phyloP scores from a whole-genome alignment of 2,888 invertebrate species.

The Tachina lurida region DNA sequence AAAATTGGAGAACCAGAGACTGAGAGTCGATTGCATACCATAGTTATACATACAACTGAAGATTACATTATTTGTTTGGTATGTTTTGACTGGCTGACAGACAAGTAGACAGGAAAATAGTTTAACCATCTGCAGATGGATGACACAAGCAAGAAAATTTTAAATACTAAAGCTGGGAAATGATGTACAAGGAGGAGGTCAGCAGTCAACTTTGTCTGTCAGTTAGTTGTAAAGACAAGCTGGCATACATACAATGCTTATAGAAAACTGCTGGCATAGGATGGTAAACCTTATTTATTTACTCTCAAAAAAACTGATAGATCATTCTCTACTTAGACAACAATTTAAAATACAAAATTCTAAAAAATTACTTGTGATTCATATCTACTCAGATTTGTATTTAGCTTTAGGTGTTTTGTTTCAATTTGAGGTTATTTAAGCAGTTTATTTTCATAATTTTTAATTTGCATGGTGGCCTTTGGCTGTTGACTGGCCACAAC shows the following conservation, averaged over 20 bases:
- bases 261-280: slow-evolving; percentile 12
- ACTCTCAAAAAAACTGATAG: background rate
- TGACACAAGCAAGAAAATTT: background rate
- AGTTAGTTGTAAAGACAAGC: slow-evolving; percentile 41
- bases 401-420: slow-evolving; percentile 50
- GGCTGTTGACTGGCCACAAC: slow-evolving; percentile 42
- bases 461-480: slow-evolving; percentile 29
- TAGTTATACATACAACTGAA: slow-evolving; percentile 26
- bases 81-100: slow-evolving; percentile 70
- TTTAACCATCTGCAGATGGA: slow-evolving; percentile 72
- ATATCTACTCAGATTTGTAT: background rate
- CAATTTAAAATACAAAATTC: slow-evolving; percentile 38
- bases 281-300: slow-evolving; percentile 20
- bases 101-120: slow-evolving; percentile 70
- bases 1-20: background rate
- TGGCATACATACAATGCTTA: slow-evolving; percentile 31
- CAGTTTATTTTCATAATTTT: slow-evolving; percentile 51
- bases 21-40: slow-evolving; percentile 25
- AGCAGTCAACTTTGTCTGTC: slow-evolving; percentile 52
- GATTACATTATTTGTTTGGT: slow-evolving; percentile 50
- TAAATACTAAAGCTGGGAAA: slow-evolving; percentile 28
- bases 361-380: slow-evolving; percentile 17
- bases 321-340: slow-evolving; percentile 30
- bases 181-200: slow-evolving; percentile 48
- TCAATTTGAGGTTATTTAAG: slow-evolving; percentile 14